Percentiles rank a stretch among this genome's conserved stretches.
These are phyloP conservation scores for Todiramphus saurophagus DNA, from an alignment of 2,113 vertebrate species.

Conservation along the genomic window DNA sequence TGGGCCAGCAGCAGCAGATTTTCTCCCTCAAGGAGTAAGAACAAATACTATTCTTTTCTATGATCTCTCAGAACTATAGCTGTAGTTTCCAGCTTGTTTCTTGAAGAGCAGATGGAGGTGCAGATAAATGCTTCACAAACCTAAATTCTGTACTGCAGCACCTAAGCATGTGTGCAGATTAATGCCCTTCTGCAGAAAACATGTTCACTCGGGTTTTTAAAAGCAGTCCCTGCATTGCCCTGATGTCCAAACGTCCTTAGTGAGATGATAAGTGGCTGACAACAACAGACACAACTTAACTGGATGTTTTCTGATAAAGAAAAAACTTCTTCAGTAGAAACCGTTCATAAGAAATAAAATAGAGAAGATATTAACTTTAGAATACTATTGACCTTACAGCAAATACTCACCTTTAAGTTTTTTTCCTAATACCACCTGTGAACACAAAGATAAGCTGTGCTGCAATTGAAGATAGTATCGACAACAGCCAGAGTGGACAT, in stretches of 20 bases:
- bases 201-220: neutral
- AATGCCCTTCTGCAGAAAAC: neutral
- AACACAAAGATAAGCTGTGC: neutral
- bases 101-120: neutral
- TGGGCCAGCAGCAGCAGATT: neutral
- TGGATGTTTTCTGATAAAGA: neutral
- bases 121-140: neutral
- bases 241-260: neutral
- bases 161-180: neutral
- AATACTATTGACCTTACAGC: neutral
- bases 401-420: neutral
- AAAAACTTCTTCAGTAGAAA: neutral
- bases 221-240: neutral
- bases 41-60: neutral
- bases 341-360: neutral
- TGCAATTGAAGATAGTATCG: neutral
- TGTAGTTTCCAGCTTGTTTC: neutral
- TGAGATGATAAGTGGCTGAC: neutral
- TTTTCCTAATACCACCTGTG: neutral
- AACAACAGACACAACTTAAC: neutral
- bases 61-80: neutral
- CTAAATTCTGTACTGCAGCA: neutral
- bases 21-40: neutral
- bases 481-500: neutral
- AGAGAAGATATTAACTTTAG: neutral